phyloP scores from a whole-genome alignment of 2,797 vertebrate species.

The Myripristis murdjan region DNA sequence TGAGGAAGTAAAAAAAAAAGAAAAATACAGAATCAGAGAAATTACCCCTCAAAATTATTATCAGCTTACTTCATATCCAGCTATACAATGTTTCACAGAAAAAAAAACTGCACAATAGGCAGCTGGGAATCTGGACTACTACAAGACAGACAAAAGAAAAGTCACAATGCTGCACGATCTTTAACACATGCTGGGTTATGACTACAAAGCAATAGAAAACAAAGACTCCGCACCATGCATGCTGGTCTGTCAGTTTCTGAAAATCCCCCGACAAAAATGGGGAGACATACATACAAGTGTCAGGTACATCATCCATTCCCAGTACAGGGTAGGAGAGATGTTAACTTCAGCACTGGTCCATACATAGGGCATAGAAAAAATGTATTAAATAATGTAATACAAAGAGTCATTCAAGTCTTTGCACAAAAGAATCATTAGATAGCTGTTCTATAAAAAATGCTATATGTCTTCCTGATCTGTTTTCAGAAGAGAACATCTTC shows the following conservation, averaged over 20 bases:
- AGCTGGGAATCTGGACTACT: conserved; percentile 81
- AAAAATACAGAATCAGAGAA: conserved; percentile 79
- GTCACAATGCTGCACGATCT: conserved; percentile 86
- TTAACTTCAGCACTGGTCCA: conserved; percentile 86
- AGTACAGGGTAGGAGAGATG: conserved; percentile 80
- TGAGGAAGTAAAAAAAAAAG: conserved; percentile 61
- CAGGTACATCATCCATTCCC: conserved; percentile 88
- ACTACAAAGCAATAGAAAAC: conserved; percentile 85
- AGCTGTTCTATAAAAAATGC: conserved; percentile 84
- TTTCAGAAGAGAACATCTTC: conserved; percentile 96
- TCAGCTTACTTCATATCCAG: conserved; percentile 83
- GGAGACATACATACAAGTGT: conserved; percentile 92
- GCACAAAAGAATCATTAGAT: conserved; percentile 82
- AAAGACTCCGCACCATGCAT: conserved; percentile 83
- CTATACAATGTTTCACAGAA: conserved; percentile 82
- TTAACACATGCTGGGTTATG: conserved; percentile 91
- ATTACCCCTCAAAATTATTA: conserved; percentile 72
- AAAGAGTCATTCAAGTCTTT: conserved; percentile 84
- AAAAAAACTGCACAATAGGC: conserved; percentile 63
- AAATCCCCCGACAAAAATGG: conserved; percentile 94
- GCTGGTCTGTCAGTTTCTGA: conserved; percentile 81
- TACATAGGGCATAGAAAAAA: conserved; percentile 77
- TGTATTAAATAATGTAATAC: conserved; percentile 59
- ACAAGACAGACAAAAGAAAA: conserved; percentile 84
- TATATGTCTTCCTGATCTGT: conserved; percentile 51